Evolutionary conservation across 2,888 invertebrate species (phyloP).

Genomic region (Drosophila dives): DNA sequence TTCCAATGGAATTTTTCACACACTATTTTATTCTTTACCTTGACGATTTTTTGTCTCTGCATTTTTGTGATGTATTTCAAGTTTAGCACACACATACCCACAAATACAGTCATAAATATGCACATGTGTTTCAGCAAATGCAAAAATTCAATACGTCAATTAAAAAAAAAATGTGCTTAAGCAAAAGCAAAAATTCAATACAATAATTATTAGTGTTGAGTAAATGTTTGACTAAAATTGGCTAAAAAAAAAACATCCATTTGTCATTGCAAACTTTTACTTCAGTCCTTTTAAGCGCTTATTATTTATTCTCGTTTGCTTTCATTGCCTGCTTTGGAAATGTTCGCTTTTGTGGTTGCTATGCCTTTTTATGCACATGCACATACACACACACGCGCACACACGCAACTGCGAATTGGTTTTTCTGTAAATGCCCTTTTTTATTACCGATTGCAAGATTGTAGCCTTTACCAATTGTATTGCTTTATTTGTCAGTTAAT

Average conservation of each 20-base stretch:
- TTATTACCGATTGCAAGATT: slow-evolving; percentile 41
- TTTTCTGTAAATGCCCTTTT: slow-evolving; percentile 22
- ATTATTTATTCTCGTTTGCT: slow-evolving; percentile 55
- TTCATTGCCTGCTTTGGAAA: slow-evolving; percentile 54
- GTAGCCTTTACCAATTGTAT: not conserved
- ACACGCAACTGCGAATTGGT: slow-evolving; percentile 27
- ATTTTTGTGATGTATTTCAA: slow-evolving; percentile 70
- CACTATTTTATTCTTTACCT: slow-evolving; percentile 67
- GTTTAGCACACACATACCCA: slow-evolving; percentile 59
- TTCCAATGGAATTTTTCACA: slow-evolving; percentile 73
- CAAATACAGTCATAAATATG: slow-evolving; percentile 35
- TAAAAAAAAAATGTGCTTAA: slow-evolving; percentile 18
- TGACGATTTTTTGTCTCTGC: slow-evolving; percentile 68
- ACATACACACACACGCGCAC: slow-evolving; percentile 21
- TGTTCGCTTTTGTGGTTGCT: slow-evolving; percentile 61
- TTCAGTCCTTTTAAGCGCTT: slow-evolving; percentile 70
- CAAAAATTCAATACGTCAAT: slow-evolving; percentile 28
- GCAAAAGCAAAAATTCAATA: slow-evolving; percentile 36
- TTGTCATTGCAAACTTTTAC: slow-evolving; percentile 32
- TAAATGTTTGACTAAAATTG: slow-evolving; percentile 41
- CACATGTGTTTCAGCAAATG: slow-evolving; percentile 48
- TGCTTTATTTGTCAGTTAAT: slow-evolving; percentile 17
- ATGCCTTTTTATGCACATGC: slow-evolving; percentile 65
- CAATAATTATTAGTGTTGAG: slow-evolving; percentile 30
- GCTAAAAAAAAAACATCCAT: slow-evolving; percentile 26